Conservation (phyloP, 1,140 invertebrate genomes). For the Zaprionus africanus region DNA sequence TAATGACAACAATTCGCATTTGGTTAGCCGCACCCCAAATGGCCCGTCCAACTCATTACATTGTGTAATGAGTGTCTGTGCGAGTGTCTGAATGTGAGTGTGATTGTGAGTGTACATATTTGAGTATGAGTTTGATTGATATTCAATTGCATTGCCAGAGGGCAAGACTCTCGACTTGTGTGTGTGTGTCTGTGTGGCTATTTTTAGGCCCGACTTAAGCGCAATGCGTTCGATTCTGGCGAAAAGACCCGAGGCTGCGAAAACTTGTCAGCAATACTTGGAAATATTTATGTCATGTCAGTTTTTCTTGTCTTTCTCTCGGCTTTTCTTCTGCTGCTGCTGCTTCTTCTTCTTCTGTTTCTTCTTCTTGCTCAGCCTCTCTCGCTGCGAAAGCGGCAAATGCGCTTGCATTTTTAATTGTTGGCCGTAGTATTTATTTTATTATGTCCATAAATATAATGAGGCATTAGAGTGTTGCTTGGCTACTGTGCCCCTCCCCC, state of each 20-base stretch:
- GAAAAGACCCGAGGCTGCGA: background rate
- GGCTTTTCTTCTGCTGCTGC: background rate
- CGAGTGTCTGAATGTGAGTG: constrained; percentile 37
- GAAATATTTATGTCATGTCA: constrained; percentile 79
- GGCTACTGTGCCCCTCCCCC: constrained; percentile 14
- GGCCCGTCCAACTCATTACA: constrained; percentile 38
- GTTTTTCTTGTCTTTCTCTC: constrained; percentile 47
- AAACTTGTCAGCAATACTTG: constrained; percentile 39
- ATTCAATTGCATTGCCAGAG: constrained; percentile 46
- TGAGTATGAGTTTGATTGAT: constrained; percentile 68
- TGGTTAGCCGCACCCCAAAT: constrained; percentile 38
- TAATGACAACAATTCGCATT: constrained; percentile 44
- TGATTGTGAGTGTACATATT: constrained; percentile 48
- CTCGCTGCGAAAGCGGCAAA: constrained; percentile 64
- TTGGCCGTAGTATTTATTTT: constrained; percentile 79
- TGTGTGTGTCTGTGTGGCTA: constrained; percentile 18
- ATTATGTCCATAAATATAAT: constrained; percentile 83
- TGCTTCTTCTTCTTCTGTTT: constrained; percentile 1
- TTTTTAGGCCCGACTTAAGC: constrained; percentile 17
- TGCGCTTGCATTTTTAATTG: constrained; percentile 82
- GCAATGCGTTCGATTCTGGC: constrained; percentile 4
- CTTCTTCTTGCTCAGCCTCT: constrained; percentile 6
- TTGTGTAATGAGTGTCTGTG: constrained; percentile 50
- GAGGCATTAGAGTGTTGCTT: constrained; percentile 65
- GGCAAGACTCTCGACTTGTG: constrained; percentile 1